phyloP scores from a whole-genome alignment of 2,797 vertebrate genomes.

The Peromyscus nudipes region DNA sequence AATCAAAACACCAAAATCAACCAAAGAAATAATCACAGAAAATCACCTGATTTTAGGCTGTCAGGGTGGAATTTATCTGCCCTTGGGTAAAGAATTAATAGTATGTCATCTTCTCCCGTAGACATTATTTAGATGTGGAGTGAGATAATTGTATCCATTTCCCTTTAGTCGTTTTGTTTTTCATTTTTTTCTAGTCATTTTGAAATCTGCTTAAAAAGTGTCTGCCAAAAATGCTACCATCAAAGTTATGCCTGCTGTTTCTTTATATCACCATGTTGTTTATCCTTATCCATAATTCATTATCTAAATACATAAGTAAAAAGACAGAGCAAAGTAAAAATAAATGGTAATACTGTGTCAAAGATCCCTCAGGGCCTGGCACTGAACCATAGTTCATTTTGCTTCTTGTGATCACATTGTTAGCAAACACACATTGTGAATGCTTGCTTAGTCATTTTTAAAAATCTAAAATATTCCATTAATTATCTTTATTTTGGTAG shows the following conservation, averaged over 20 bases:
- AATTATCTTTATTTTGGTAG: neutral
- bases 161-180: neutral
- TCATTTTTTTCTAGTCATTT: neutral
- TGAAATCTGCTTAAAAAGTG: constrained; percentile 37
- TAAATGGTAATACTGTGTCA: constrained; percentile 54
- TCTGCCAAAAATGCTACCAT: constrained; percentile 45
- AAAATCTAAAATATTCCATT: neutral
- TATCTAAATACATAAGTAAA: constrained; percentile 1
- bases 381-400: constrained; percentile 58
- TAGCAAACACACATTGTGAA: constrained; percentile 44
- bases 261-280: constrained; percentile 50
- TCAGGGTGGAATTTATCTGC: neutral
- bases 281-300: constrained; percentile 72
- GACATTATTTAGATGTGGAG: neutral
- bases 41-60: neutral
- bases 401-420: constrained; percentile 59
- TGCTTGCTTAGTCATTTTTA: constrained; percentile 21
- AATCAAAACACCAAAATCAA: neutral
- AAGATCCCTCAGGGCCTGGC: constrained; percentile 34
- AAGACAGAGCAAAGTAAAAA: constrained; percentile 43
- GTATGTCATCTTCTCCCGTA: neutral
- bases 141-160: constrained; percentile 13
- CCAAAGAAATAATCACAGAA: neutral
- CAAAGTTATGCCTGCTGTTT: constrained; percentile 57
- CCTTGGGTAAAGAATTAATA: neutral